These are phyloP conservation scores for Mus caroli DNA, from an alignment of 2,797 vertebrate genomes.

Conservation along the genomic window DNA sequence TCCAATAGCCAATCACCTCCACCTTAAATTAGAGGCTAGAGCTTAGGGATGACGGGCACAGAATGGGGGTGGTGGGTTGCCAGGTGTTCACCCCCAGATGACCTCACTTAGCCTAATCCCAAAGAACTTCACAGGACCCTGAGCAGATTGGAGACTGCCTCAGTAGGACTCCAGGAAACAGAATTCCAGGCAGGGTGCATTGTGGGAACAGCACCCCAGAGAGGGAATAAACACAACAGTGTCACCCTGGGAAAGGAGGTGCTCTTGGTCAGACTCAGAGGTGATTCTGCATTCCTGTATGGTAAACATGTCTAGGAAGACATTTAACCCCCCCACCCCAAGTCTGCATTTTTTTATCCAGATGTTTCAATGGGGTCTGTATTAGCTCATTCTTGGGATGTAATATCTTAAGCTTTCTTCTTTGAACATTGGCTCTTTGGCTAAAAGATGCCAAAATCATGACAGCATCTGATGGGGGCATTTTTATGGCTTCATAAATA, in stretches of 20 bases:
- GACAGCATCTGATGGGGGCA: constrained; percentile 38
- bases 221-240: neutral
- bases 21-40: constrained; percentile 14
- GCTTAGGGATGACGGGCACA: neutral
- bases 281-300: neutral
- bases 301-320: neutral
- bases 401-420: constrained; percentile 43
- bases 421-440: neutral
- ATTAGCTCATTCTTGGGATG: neutral
- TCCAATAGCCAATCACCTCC: neutral
- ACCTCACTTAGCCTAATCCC: neutral
- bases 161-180: neutral
- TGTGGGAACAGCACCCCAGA: neutral
- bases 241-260: neutral
- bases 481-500: constrained; percentile 76
- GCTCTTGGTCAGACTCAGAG: neutral
- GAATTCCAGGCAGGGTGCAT: neutral
- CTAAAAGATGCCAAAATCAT: constrained; percentile 74
- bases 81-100: neutral
- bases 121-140: neutral
- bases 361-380: neutral
- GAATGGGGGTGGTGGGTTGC: neutral
- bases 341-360: neutral
- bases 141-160: neutral
- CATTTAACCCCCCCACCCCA: rapidly evolving